These are phyloP conservation scores for Brachystomella parvula DNA, from an alignment of 1,140 invertebrate genomes.

Conservation along the genomic window DNA sequence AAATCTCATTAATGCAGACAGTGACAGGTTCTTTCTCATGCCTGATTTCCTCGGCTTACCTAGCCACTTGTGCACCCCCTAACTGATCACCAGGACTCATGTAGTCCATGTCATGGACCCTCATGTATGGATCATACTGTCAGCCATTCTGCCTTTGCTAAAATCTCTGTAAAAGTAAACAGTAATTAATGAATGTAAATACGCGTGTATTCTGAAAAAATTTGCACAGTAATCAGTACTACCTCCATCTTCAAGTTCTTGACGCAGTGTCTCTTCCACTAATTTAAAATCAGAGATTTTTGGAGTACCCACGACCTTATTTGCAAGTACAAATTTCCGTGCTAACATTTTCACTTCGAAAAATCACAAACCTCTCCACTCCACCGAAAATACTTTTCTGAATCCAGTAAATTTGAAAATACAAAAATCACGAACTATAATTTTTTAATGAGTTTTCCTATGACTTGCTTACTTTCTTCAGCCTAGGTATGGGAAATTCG, in stretches of 20 bases:
- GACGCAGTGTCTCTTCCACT: conserved; percentile 19
- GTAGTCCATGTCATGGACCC: conserved; percentile 43
- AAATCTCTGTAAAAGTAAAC: conserved; percentile 49
- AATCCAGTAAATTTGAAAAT: too few relatives aligned
- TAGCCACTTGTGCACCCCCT: conserved; percentile 34
- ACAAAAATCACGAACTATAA: too few relatives aligned
- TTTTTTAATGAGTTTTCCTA: too few relatives aligned
- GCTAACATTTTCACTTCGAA: conserved; percentile 18
- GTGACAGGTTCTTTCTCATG: conserved; percentile 49
- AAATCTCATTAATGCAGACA: not conserved
- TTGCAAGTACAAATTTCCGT: conserved; percentile 20
- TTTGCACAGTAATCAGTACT: conserved; percentile 1
- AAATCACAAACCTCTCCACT: too few relatives aligned
- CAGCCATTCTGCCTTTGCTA: conserved; percentile 56
- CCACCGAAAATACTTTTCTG: too few relatives aligned
- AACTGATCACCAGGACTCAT: conserved; percentile 22
- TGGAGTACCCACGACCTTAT: conserved; percentile 20
- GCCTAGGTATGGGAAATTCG: too few relatives aligned
- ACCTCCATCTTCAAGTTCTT: conserved; percentile 22
- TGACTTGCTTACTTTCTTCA: too few relatives aligned
- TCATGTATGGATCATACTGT: conserved; percentile 65
- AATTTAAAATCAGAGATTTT: conserved; percentile 27
- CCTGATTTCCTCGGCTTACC: conserved; percentile 16
- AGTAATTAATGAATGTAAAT: not conserved
- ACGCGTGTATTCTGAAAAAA: conserved; percentile 28